Evolutionary conservation across 1,140 invertebrate species (phyloP).

Genomic region (Halictus rubicundus): DNA sequence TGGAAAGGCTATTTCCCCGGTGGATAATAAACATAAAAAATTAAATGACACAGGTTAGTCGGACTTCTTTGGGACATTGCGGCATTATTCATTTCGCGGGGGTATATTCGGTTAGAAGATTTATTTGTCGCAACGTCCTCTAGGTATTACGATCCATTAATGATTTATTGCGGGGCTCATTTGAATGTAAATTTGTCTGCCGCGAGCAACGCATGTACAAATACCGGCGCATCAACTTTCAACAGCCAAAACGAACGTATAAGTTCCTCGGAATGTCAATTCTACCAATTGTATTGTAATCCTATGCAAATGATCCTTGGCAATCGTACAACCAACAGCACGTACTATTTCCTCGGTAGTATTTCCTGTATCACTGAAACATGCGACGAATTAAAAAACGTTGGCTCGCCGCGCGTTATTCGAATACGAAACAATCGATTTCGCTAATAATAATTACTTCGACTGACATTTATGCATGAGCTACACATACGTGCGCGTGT

Average conservation of each 20-base stretch:
- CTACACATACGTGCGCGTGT: too few species aligned
- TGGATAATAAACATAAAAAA: too few species aligned
- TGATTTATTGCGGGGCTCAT: background rate
- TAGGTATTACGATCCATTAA: too few species aligned
- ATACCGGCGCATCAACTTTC: conserved; percentile 24
- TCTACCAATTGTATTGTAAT: conserved; percentile 45
- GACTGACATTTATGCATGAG: too few species aligned
- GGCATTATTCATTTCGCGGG: too few species aligned
- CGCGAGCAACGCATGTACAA: conserved; percentile 7
- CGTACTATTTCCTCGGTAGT: conserved; percentile 33
- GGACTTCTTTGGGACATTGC: too few species aligned
- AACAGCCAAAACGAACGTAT: conserved; percentile 11
- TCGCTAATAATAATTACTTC: background rate
- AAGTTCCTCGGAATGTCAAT: conserved; percentile 22
- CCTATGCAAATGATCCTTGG: conserved; percentile 31
- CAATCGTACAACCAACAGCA: conserved; percentile 28
- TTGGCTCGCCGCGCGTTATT: background rate
- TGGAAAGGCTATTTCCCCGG: too few species aligned
- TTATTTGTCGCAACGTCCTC: too few species aligned
- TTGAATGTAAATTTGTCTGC: conserved; percentile 29
- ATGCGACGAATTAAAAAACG: conserved; percentile 28
- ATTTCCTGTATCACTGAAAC: conserved; percentile 27
- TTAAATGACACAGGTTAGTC: too few species aligned
- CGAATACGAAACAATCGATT: background rate
- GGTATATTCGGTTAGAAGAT: too few species aligned